These are phyloP conservation scores for Ranitomeya imitator DNA, from an alignment of 2,113 vertebrate species.

Conservation along the genomic window DNA sequence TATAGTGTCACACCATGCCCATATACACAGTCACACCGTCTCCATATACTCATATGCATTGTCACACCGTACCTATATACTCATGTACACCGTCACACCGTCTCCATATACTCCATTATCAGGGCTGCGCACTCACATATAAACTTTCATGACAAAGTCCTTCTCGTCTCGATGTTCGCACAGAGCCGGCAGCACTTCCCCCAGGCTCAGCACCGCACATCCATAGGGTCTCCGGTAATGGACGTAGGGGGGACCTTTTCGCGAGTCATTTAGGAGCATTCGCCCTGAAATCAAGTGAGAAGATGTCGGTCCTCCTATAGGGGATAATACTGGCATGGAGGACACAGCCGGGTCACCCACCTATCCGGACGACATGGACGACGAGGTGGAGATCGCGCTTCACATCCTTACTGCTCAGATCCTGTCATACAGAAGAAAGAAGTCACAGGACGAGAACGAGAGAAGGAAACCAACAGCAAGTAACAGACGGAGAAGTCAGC, in stretches of 20 bases:
- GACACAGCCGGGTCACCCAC: conserved; percentile 66
- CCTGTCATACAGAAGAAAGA: conserved; percentile 69
- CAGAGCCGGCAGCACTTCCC: conserved; percentile 89
- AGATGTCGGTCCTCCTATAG: background rate
- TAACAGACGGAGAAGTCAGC: background rate
- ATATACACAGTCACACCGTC: no score
- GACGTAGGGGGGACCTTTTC: conserved; percentile 89
- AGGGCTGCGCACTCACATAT: conserved; percentile 82
- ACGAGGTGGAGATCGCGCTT: conserved; percentile 95
- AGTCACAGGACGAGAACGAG: conserved; percentile 1
- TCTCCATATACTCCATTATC: background rate
- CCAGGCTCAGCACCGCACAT: conserved; percentile 88
- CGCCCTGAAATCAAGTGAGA: conserved; percentile 73
- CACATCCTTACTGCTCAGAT: conserved; percentile 95
- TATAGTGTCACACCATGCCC: background rate
- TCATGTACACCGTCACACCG: background rate
- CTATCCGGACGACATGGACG: conserved; percentile 92
- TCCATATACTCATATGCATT: background rate
- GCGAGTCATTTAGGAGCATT: conserved; percentile 93
- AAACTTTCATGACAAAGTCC: conserved; percentile 97
- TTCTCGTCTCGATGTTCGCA: conserved; percentile 94
- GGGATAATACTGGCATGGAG: background rate
- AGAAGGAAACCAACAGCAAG: background rate
- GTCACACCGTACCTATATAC: background rate
- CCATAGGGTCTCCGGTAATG: conserved; percentile 92